Conservation (phyloP, 2,797 vertebrate species). For the Coendou prehensilis region DNA sequence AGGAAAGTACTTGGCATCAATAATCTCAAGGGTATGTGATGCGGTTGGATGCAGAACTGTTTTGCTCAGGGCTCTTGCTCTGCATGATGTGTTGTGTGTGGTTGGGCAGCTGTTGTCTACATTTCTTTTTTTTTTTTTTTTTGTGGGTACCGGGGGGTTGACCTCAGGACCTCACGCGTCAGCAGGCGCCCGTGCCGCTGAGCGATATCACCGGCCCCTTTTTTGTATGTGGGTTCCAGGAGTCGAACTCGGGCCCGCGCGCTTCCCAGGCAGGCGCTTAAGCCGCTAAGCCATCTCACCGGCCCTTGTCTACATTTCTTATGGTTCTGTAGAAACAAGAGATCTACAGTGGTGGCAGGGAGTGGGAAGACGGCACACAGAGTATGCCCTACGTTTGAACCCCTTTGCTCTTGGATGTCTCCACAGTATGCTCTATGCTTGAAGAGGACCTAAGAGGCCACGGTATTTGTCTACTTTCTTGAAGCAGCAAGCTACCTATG, state of each 20-base stretch:
- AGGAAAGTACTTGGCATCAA: constrained; percentile 72
- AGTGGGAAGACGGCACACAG: rapidly evolving
- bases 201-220: too few relatives aligned
- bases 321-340: not conserved
- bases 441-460: not conserved
- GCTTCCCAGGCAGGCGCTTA: too few relatives aligned
- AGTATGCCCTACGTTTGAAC: rapidly evolving
- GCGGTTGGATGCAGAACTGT: not conserved
- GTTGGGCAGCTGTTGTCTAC: not conserved
- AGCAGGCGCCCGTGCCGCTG: too few relatives aligned
- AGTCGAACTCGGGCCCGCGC: too few relatives aligned
- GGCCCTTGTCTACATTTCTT: not conserved
- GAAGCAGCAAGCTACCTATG: not conserved
- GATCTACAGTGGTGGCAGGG: not conserved
- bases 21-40: constrained; percentile 60
- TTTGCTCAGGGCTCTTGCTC: constrained; percentile 59
- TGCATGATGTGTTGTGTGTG: not conserved
- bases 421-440: not conserved
- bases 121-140: not conserved
- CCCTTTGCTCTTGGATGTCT: not conserved
- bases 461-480: not conserved
- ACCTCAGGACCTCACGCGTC: too few relatives aligned
- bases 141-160: too few relatives aligned
- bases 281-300: too few relatives aligned
- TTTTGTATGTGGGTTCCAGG: too few relatives aligned